These are phyloP conservation scores for Neuroterus valhalla DNA, from an alignment of 1,140 invertebrate species.

Conservation along the genomic window DNA sequence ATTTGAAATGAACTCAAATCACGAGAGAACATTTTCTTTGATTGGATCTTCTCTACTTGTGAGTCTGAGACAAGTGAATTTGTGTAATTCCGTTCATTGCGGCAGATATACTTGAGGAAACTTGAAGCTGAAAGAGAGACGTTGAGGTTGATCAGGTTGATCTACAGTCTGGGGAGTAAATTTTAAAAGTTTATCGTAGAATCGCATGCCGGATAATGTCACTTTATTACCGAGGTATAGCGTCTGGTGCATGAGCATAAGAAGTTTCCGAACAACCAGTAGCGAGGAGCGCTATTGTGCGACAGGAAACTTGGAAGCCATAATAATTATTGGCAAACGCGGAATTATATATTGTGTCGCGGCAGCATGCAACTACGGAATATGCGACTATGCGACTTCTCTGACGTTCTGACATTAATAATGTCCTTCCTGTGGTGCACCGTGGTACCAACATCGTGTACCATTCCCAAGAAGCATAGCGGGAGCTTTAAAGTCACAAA, in stretches of 20 bases:
- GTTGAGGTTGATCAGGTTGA: conserved; percentile 6
- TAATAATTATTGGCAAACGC: conserved; percentile 73
- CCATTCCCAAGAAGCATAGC: conserved; percentile 51
- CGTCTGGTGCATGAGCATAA: conserved; percentile 52
- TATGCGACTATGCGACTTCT: conserved; percentile 64
- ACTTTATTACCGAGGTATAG: conserved; percentile 67
- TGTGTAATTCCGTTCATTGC: neutral
- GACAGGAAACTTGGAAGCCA: conserved; percentile 67
- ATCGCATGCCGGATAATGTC: conserved; percentile 72
- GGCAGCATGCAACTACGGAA: conserved; percentile 64
- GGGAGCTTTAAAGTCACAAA: conserved; percentile 45
- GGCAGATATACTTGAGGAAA: conserved; percentile 5
- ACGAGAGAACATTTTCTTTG: too few relatives aligned
- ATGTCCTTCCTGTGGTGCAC: conserved; percentile 60
- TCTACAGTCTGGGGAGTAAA: conserved; percentile 56
- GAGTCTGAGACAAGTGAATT: neutral
- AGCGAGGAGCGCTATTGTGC: conserved; percentile 59
- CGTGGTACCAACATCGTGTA: conserved; percentile 52
- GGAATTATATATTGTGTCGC: conserved; percentile 73
- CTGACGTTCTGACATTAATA: conserved; percentile 68
- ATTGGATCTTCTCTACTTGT: neutral
- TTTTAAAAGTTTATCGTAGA: conserved; percentile 71
- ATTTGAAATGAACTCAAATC: too few relatives aligned
- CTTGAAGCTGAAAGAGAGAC: neutral
- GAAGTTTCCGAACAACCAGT: conserved; percentile 60